These are phyloP conservation scores for Karalla daura DNA, from an alignment of 2,797 vertebrate species.

Conservation along the genomic window DNA sequence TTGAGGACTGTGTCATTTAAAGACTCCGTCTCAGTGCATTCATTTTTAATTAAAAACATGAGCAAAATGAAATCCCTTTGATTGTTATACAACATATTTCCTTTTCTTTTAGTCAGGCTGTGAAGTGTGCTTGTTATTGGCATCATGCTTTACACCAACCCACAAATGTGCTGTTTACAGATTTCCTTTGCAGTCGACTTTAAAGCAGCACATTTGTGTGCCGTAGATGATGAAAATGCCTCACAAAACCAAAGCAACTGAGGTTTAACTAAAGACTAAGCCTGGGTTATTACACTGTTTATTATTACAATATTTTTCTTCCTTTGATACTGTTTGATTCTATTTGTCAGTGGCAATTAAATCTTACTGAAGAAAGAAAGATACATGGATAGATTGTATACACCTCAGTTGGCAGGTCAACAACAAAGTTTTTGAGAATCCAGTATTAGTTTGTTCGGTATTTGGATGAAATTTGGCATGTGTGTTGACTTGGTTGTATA, in stretches of 20 bases:
- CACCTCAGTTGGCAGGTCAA: too few species aligned
- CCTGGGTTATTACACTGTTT: too few species aligned
- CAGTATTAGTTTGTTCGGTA: neutral
- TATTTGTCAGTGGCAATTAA: too few species aligned
- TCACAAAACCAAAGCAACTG: too few species aligned
- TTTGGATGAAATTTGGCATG: neutral
- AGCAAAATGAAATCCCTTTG: neutral
- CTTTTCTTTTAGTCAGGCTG: neutral
- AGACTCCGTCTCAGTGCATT: neutral
- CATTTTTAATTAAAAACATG: constrained; percentile 4
- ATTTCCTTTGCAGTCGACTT: too few species aligned
- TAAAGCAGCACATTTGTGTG: too few species aligned
- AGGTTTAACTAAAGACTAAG: too few species aligned
- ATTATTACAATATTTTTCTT: too few species aligned
- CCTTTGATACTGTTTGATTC: too few species aligned
- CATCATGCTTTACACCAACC: neutral
- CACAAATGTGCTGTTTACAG: neutral
- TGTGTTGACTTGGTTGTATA: neutral
- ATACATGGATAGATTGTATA: too few species aligned
- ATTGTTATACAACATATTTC: neutral
- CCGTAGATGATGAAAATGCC: too few species aligned
- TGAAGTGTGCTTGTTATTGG: neutral
- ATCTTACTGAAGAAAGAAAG: too few species aligned
- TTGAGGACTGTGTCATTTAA: neutral
- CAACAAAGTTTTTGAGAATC: neutral